Evolutionary conservation across 1,140 invertebrate species (phyloP), one percentile per base, ranked within the genome.

Genomic region (Hesperophylax magnus): DNA sequence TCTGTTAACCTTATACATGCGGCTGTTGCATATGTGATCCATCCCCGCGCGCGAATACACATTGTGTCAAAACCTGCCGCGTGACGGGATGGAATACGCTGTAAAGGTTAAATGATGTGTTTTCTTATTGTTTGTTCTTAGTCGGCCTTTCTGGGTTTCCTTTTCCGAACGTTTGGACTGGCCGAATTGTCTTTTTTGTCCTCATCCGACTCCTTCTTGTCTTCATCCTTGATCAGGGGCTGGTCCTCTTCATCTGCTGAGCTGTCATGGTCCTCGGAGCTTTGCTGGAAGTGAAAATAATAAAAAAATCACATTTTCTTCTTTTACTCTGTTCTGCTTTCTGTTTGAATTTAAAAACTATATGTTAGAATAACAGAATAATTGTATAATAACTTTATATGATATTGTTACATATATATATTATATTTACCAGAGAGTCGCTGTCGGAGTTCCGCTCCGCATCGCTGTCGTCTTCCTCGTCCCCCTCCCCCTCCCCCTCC

Each of bases 381-480:
- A n/a, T n/a, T n/a, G n/a, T n/a, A n/a, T n/a, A n/a, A n/a, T n/a
- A n/a, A n/a, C n/a, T n/a, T n/a, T n/a, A n/a, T n/a, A n/a, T n/a
- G n/a, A n/a, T n/a, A n/a, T n/a, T n/a, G n/a, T n/a, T n/a, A n/a
- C 3, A 3, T 22, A 2, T 6, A 31, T 31, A 6, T 39, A 7
- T 39, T 15, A 24, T 17, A 72, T 31, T 77, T 47, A 84, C 82
- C 34, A 67, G 77, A 71, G 85, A 78, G 71, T 84, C 82, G 14
- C 79, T 80, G 20, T n/a, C 18, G 5, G 82, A 84, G 53, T 79
- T 78, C 34, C 75, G 76, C 17, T 84, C 82, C 39, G 27, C 82
- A 9, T 83, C 79, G 34, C 75, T 80, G 27, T 80, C 78, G n/a
- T 75, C 76, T 9, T 34, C 71, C 24, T 56, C 60, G 0, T 83